phyloP scores from a whole-genome alignment of 2,888 invertebrate genomes.

The Argynnis bischoffii region DNA sequence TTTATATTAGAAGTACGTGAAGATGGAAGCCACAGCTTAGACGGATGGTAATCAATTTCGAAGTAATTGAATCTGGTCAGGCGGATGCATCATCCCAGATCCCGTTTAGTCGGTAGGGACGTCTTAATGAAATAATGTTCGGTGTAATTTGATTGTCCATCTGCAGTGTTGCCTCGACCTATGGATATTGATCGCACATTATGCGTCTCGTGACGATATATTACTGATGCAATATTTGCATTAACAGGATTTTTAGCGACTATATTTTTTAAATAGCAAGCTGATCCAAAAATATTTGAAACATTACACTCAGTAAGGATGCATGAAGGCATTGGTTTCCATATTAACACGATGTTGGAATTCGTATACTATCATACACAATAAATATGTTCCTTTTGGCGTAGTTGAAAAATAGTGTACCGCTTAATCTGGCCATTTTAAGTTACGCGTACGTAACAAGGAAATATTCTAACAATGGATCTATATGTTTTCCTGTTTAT shows the following conservation, averaged over 20 bases:
- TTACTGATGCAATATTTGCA: not conserved
- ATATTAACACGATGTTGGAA: too few relatives aligned
- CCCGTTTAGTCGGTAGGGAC: constrained; percentile 46
- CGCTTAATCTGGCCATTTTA: too few relatives aligned
- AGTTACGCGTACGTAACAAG: too few relatives aligned
- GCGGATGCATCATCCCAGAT: constrained; percentile 61
- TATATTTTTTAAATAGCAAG: too few relatives aligned
- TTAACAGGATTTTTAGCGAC: not conserved
- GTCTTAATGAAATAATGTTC: constrained; percentile 61
- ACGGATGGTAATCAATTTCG: constrained; percentile 69
- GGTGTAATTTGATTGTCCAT: constrained; percentile 52
- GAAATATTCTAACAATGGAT: too few relatives aligned
- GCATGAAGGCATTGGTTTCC: too few relatives aligned
- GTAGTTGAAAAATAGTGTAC: too few relatives aligned
- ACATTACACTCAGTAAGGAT: too few relatives aligned
- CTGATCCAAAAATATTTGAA: too few relatives aligned
- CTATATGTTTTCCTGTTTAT: too few relatives aligned
- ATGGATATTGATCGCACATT: constrained; percentile 32
- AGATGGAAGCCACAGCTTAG: constrained; percentile 58
- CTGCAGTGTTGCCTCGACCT: constrained; percentile 31
- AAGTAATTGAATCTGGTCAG: constrained; percentile 73
- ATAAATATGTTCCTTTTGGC: too few relatives aligned
- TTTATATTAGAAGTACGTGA: constrained; percentile 32
- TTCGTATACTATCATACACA: too few relatives aligned
- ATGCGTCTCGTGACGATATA: constrained; percentile 11